Evolutionary conservation across 2,113 vertebrate genomes (phyloP).

Genomic region (Anoplopoma fimbria): DNA sequence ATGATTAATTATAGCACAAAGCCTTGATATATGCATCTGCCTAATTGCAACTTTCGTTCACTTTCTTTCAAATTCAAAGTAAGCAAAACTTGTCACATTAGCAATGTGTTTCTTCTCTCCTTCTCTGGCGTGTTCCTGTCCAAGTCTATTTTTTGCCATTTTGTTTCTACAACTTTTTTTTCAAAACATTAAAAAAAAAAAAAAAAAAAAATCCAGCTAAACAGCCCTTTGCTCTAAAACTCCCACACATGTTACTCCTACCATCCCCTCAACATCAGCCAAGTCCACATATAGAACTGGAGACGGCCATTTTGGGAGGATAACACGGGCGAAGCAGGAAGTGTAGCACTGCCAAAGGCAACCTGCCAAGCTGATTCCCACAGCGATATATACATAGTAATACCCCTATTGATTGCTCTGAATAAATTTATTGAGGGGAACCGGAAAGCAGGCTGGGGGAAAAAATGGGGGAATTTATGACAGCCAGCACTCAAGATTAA

Average conservation of each 20-base stretch:
- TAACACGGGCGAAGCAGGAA: conserved; percentile 31
- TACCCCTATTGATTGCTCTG: conserved; percentile 62
- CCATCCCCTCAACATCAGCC: conserved; percentile 26
- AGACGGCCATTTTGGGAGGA: conserved; percentile 47
- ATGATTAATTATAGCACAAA: conserved; percentile 76
- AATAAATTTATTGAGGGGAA: conserved; percentile 61
- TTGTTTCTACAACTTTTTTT: conserved; percentile 15
- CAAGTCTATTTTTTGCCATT: background rate
- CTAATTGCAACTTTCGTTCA: conserved; percentile 75
- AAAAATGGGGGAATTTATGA: conserved; percentile 68
- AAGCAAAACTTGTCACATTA: conserved; percentile 49
- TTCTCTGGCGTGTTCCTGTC: background rate
- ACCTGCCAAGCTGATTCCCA: conserved; percentile 56
- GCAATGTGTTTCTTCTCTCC: background rate
- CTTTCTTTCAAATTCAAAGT: conserved; percentile 51
- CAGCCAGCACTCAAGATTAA: conserved; percentile 68
- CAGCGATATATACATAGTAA: conserved; percentile 64
- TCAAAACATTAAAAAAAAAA: conserved; percentile 14
- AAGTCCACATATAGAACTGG: conserved; percentile 48
- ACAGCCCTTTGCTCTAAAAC: conserved; percentile 28
- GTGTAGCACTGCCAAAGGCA: conserved; percentile 57
- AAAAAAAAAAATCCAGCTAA: conserved; percentile 5
- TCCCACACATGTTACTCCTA: conserved; percentile 31
- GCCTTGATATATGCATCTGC: conserved; percentile 76
- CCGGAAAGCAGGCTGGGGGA: conserved; percentile 32